Conservation (phyloP, 2,113 vertebrate species). For the Plotosus lineatus region DNA sequence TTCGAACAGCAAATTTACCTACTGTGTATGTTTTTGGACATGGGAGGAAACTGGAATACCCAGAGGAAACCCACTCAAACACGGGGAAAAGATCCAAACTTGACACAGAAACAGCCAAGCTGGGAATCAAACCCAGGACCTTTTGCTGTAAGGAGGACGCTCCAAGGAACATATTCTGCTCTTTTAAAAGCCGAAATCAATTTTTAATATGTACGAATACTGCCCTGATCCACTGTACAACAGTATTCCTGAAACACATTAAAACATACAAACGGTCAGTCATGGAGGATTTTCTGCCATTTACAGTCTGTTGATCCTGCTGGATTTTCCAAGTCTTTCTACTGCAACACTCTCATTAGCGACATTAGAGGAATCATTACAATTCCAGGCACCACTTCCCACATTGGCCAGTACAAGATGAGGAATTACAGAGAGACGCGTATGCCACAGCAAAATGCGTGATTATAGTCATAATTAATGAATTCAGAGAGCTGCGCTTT, state of each 20-base stretch:
- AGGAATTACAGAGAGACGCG: slow-evolving; percentile 12
- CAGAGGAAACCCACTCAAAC: no score
- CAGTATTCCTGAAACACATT: neutral
- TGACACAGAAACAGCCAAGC: no score
- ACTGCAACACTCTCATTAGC: slow-evolving; percentile 6
- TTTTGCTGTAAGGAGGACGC: no score
- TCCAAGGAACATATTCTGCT: neutral
- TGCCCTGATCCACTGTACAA: no score
- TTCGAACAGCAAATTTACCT: no score
- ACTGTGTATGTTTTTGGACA: no score
- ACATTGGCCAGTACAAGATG: neutral
- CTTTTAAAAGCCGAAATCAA: neutral
- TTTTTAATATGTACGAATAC: no score
- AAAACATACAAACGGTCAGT: neutral
- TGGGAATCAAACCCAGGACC: no score
- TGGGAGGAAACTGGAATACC: no score
- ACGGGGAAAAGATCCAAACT: no score
- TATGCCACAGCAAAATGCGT: slow-evolving; percentile 28
- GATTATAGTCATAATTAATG: slow-evolving; percentile 48
- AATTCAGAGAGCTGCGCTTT: slow-evolving; percentile 29
- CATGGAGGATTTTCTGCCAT: neutral
- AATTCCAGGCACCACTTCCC: slow-evolving; percentile 24
- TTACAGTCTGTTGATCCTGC: neutral
- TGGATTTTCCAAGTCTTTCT: neutral
- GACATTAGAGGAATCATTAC: slow-evolving; percentile 24